Conservation (phyloP, 2,888 invertebrate species). For the Orthosia cruda region DNA sequence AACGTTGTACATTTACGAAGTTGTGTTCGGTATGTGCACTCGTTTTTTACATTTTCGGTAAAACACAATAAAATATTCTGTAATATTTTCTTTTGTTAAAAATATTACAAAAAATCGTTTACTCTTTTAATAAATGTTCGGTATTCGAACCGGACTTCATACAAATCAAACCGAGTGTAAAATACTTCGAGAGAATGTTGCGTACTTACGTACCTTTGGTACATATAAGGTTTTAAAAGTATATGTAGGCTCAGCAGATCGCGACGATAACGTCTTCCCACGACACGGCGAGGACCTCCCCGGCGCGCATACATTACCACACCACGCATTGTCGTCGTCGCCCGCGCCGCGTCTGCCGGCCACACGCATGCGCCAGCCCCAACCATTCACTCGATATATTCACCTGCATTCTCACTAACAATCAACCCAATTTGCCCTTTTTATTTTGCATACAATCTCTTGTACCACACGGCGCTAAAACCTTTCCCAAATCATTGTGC, state of each 20-base stretch:
- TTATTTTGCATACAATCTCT: slow-evolving; percentile 29
- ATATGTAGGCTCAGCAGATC: slow-evolving; percentile 69
- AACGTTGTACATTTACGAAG: slow-evolving; percentile 24
- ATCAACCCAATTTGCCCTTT: slow-evolving; percentile 57
- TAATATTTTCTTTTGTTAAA: not conserved
- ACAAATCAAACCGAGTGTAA: slow-evolving; percentile 40
- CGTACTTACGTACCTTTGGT: slow-evolving; percentile 49
- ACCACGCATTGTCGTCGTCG: slow-evolving; percentile 81
- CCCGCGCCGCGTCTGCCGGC: slow-evolving; percentile 58
- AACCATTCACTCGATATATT: slow-evolving; percentile 61
- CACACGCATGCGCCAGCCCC: slow-evolving; percentile 68
- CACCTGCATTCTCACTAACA: slow-evolving; percentile 68
- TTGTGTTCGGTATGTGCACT: slow-evolving; percentile 8
- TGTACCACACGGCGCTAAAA: slow-evolving; percentile 6
- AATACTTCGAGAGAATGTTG: slow-evolving; percentile 40
- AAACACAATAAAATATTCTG: slow-evolving; percentile 5
- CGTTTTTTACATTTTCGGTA: slow-evolving; percentile 10
- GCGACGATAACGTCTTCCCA: slow-evolving; percentile 85
- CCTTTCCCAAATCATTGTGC: not conserved
- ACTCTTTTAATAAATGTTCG: slow-evolving; percentile 1
- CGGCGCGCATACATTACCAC: slow-evolving; percentile 89
- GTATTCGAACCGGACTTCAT: slow-evolving; percentile 5
- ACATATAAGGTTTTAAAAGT: slow-evolving; percentile 64
- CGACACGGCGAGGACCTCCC: slow-evolving; percentile 87
- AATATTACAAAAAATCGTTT: not conserved